Evolutionary conservation across 1,140 invertebrate species (phyloP).

Genomic region (Amyelois transitella): DNA sequence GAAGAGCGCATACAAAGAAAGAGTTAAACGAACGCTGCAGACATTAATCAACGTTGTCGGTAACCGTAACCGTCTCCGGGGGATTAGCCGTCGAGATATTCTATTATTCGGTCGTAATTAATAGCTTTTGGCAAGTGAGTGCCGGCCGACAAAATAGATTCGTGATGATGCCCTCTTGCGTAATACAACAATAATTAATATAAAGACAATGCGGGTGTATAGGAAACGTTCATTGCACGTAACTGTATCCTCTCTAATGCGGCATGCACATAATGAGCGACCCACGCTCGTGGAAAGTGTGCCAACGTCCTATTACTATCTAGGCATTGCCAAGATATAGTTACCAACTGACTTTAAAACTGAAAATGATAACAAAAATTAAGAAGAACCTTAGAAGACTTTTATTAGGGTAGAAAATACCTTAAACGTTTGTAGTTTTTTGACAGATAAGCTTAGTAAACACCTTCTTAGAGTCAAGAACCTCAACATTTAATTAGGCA

Average conservation of each 20-base stretch:
- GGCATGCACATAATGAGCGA: constrained; percentile 34
- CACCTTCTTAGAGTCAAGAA: constrained; percentile 35
- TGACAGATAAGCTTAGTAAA: background rate
- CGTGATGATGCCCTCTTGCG: constrained; percentile 51
- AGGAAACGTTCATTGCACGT: constrained; percentile 31
- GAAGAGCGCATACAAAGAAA: constrained; percentile 38
- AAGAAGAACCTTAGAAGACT: too few species aligned
- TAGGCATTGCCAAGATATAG: constrained; percentile 20
- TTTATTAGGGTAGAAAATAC: too few species aligned
- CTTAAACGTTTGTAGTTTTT: too few species aligned
- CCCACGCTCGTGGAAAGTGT: constrained; percentile 43
- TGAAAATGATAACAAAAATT: too few species aligned
- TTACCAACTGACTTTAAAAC: too few species aligned
- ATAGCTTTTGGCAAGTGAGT: constrained; percentile 72
- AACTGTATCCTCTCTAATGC: constrained; percentile 34
- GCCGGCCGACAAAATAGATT: constrained; percentile 49
- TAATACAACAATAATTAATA: constrained; percentile 57
- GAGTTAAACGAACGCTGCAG: constrained; percentile 51
- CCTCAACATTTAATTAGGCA: constrained; percentile 60
- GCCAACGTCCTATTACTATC: constrained; percentile 45
- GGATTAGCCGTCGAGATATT: constrained; percentile 66
- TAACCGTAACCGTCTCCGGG: constrained; percentile 65
- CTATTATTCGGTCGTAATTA: constrained; percentile 69
- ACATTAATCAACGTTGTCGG: constrained; percentile 70
- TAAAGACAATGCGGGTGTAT: constrained; percentile 38